Evolutionary conservation across 2,113 vertebrate species (phyloP).

Genomic region (Stigmatopora argus): DNA sequence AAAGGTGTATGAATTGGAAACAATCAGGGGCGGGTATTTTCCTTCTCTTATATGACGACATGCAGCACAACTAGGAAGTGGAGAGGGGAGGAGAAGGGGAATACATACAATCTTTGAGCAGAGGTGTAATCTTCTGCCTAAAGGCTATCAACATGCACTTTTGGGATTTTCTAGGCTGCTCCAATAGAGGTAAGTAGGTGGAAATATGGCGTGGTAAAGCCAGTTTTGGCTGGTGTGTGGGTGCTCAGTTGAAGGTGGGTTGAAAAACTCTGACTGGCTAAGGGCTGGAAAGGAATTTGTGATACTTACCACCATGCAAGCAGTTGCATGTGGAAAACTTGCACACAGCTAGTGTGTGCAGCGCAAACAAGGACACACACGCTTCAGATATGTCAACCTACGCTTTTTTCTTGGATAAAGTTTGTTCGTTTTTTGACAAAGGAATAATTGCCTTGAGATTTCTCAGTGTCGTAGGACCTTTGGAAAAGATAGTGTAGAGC

Average conservation of each 20-base stretch:
- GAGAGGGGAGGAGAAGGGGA: slow-evolving; percentile 32
- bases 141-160: slow-evolving; percentile 59
- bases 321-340: slow-evolving; percentile 66
- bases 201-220: slow-evolving; percentile 15
- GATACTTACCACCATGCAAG: slow-evolving; percentile 54
- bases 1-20: slow-evolving; percentile 56
- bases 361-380: slow-evolving; percentile 35
- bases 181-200: slow-evolving; percentile 56
- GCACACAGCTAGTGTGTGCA: slow-evolving; percentile 45
- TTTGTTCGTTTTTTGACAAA: slow-evolving; percentile 11
- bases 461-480: not conserved
- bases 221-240: slow-evolving; percentile 20
- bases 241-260: slow-evolving; percentile 35
- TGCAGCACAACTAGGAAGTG: slow-evolving; percentile 63
- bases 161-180: slow-evolving; percentile 64
- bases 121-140: slow-evolving; percentile 34
- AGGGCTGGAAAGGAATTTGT: slow-evolving; percentile 64
- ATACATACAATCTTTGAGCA: slow-evolving; percentile 12
- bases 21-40: slow-evolving; percentile 58
- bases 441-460: not conserved
- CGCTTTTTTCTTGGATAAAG: slow-evolving; percentile 33
- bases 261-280: slow-evolving; percentile 47
- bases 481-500: too few relatives aligned
- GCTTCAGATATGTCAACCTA: slow-evolving; percentile 19
- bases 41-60: slow-evolving; percentile 50